Conservation (phyloP, 2,113 vertebrate species). For the Cochlearius cochlearius region DNA sequence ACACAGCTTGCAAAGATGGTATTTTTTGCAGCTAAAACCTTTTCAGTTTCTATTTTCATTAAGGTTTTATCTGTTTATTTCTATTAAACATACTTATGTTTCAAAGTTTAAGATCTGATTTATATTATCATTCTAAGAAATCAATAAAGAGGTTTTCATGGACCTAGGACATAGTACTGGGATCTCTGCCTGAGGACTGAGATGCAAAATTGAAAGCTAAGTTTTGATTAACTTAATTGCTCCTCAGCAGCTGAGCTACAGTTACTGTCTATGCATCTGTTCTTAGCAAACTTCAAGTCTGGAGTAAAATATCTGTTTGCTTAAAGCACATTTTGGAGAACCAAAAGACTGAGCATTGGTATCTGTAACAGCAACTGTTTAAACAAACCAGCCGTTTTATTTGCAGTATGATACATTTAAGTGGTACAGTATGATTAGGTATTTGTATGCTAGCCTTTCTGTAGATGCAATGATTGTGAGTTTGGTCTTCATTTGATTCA, state of each 20-base stretch:
- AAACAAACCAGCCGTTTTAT: not conserved
- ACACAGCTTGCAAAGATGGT: not conserved
- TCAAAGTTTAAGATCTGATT: not conserved
- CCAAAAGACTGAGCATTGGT: not conserved
- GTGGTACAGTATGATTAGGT: not conserved
- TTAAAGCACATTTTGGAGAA: not conserved
- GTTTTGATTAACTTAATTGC: not conserved
- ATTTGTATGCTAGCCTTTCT: not conserved
- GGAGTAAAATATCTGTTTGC: not conserved
- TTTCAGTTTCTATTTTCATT: not conserved
- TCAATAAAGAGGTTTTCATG: not conserved
- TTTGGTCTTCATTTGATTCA: not conserved
- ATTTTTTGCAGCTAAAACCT: not conserved
- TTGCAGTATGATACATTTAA: not conserved
- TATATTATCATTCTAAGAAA: not conserved
- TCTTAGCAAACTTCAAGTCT: not conserved
- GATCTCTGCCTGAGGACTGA: not conserved
- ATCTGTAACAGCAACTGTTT: not conserved
- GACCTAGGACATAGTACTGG: not conserved
- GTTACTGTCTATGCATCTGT: not conserved
- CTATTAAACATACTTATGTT: not conserved
- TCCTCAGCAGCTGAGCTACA: not conserved
- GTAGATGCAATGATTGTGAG: not conserved
- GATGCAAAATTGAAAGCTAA: not conserved
- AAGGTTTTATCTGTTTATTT: not conserved